A percentile compares a stretch with the other conserved stretches of the same genome.
These are phyloP conservation scores for Alauda arvensis DNA, from an alignment of 2,797 vertebrate species.

Conservation along the genomic window DNA sequence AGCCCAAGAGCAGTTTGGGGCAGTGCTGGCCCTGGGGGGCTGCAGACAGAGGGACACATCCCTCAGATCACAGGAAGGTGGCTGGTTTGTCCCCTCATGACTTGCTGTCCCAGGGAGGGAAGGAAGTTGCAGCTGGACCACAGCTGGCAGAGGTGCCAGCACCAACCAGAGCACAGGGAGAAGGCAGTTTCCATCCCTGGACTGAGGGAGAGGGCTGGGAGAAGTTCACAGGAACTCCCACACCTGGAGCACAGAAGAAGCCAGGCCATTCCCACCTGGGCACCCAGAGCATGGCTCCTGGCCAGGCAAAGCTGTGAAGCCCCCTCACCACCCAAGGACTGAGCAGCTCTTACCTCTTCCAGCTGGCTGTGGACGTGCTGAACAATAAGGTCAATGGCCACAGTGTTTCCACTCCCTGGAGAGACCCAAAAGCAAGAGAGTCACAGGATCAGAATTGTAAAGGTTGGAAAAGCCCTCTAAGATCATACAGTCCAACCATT, in stretches of 20 bases:
- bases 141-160: neutral
- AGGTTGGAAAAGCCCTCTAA: neutral
- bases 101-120: neutral
- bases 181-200: neutral
- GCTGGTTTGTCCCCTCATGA: neutral
- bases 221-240: neutral
- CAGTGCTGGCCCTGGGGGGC: neutral
- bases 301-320: neutral
- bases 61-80: accelerated
- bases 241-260: neutral
- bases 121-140: neutral
- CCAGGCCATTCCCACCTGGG: neutral
- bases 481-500: neutral
- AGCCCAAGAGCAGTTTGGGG: neutral
- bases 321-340: accelerated
- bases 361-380: constrained; percentile 98
- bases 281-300: neutral
- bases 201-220: too few species aligned
- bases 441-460: neutral
- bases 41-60: neutral
- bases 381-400: constrained; percentile 95
- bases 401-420: constrained; percentile 90
- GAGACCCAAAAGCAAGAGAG: neutral
- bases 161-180: neutral
- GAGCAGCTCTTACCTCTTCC: constrained; percentile 83